phyloP scores from a whole-genome alignment of 2,888 invertebrate genomes.

The Polietes domitor region DNA sequence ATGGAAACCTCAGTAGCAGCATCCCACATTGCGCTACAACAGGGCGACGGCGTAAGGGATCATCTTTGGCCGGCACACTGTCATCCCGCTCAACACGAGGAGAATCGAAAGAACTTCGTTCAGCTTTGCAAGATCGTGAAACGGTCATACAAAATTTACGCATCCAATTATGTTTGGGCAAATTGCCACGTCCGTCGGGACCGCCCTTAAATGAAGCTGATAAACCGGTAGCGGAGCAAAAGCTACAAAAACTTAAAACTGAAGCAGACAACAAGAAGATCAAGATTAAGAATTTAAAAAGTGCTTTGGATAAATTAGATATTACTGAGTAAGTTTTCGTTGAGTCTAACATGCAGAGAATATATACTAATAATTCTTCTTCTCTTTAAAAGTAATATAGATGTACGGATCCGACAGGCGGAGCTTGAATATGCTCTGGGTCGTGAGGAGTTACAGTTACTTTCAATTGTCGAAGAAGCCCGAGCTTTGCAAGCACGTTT shows the following conservation, averaged over 20 bases:
- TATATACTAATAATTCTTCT: neutral
- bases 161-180: conserved; percentile 79
- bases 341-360: neutral
- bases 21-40: conserved; percentile 74
- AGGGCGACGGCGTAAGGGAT: conserved; percentile 83
- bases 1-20: conserved; percentile 85
- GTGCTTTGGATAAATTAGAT: conserved; percentile 90
- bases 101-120: conserved; percentile 84
- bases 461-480: conserved; percentile 92
- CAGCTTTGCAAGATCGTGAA: conserved; percentile 90
- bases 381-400: conserved; percentile 87
- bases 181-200: conserved; percentile 79
- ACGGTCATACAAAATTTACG: conserved; percentile 88
- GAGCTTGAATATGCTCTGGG: conserved; percentile 94
- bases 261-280: conserved; percentile 90
- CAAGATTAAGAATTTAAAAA: conserved; percentile 90
- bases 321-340: conserved; percentile 89
- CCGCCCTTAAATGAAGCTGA: conserved; percentile 82
- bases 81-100: conserved; percentile 72
- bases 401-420: conserved; percentile 93
- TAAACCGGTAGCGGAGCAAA: conserved; percentile 83
- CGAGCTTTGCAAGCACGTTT: conserved; percentile 89
- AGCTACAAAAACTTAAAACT: conserved; percentile 83
- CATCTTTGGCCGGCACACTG: conserved; percentile 77
- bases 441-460: conserved; percentile 92